Evolutionary conservation across 2,113 vertebrate species (phyloP), one percentile per base, ranked within the genome.

Genomic region (Tinamus guttatus): DNA sequence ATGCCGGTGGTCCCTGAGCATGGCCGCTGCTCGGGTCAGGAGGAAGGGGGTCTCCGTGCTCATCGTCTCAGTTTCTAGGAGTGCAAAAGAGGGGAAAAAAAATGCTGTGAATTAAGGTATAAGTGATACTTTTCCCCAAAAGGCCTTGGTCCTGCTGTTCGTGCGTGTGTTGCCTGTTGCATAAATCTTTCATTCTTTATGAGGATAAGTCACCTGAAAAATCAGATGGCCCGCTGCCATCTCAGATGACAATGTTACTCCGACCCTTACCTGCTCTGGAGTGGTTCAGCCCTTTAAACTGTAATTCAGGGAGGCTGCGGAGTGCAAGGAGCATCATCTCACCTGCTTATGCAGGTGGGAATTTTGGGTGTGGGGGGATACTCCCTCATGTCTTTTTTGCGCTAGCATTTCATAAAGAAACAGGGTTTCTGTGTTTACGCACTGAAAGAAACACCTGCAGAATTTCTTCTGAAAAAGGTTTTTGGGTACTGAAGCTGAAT

Each of bases 1-100:
- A 5, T 1, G 38, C 60, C 82, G 51, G 85, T n/a, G 56, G 28
- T 5, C 5, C 12, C 76, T 70, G 76, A 51, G 81, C 7, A 3
- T 0, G 5, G 69, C 51, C 56, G 1, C 2, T 8, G 71, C 81
- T 51, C 1, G 5, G 49, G 73, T 27, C 15, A 30, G 36, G 7
- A 77, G 60, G 12, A 7, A 27, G 59, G 73, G 5, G 11, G 19
- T 45, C 52, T 16, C 5, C 1, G 56, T 8, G 62, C 58, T 5
- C 1, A 4, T 41, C 13, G 20, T 24, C 74, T 49, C 27, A 0
- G 3, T 25, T 67, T 5, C 73, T n/a, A 2, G 11, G 52, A 68
- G 30, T 34, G 58, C 3, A 1, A 67, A 52, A 56, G 65, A 32
- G 77, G 58, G 25, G 41, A 21, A 59, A 22, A 17, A 18, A 43